Evolutionary conservation across 1,140 invertebrate species (phyloP).

Genomic region (Bombus haemorrhoidalis): DNA sequence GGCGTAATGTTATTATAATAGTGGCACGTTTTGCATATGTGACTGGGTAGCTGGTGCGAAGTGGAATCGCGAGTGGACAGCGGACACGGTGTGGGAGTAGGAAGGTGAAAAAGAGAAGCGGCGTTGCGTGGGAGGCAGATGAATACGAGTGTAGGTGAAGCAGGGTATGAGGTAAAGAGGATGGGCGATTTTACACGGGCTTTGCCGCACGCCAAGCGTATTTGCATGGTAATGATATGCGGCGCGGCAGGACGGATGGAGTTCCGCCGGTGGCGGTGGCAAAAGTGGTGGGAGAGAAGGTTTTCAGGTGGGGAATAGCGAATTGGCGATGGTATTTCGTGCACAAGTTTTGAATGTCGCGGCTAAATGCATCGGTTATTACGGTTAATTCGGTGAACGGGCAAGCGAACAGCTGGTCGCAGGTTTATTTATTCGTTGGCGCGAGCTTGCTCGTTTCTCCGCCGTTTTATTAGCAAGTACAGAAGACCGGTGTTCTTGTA

Average conservation of each 20-base stretch:
- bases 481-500: not conserved
- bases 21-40: conserved; percentile 79
- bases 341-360: conserved; percentile 75
- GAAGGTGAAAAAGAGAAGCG: not conserved
- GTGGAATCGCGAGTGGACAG: conserved; percentile 10
- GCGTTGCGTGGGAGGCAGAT: conserved; percentile 21
- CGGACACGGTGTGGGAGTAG: not conserved
- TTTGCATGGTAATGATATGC: conserved; percentile 81
- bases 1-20: conserved; percentile 81
- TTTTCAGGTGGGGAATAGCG: conserved; percentile 25
- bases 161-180: not conserved
- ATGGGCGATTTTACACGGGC: conserved; percentile 62
- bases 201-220: conserved; percentile 69
- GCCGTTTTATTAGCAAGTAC: not conserved
- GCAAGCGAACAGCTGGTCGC: conserved; percentile 43
- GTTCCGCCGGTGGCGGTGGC: conserved; percentile 5
- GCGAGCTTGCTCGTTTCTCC: conserved; percentile 19
- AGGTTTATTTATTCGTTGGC: conserved; percentile 31
- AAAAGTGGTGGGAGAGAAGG: conserved; percentile 40
- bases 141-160: not conserved
- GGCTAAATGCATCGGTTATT: conserved; percentile 77
- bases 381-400: conserved; percentile 73
- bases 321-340: conserved; percentile 36
- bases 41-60: conserved; percentile 62
- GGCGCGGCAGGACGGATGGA: conserved; percentile 66